phyloP scores from a whole-genome alignment of 2,113 vertebrate species.

The Prionailurus bengalensis region DNA sequence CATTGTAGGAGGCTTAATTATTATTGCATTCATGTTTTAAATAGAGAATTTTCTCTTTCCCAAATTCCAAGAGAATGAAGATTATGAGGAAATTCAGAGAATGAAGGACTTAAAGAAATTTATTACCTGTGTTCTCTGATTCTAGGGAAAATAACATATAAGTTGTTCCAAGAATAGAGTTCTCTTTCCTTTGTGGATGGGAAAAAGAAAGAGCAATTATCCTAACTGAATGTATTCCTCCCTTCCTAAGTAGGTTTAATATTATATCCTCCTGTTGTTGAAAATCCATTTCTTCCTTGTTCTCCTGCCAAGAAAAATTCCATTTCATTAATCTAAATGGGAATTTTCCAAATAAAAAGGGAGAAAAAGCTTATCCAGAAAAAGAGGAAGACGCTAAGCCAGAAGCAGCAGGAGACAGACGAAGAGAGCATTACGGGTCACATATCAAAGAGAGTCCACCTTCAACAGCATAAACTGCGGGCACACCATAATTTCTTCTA shows the following conservation, averaged over 20 bases:
- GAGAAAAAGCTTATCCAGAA: slow-evolving; percentile 12
- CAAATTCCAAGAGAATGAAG: slow-evolving; percentile 11
- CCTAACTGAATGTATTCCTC: slow-evolving; percentile 2
- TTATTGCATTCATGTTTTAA: slow-evolving; percentile 4
- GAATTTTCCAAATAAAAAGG: slow-evolving; percentile 59
- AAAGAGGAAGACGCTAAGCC: neutral
- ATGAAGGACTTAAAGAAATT: slow-evolving; percentile 26
- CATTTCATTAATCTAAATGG: slow-evolving; percentile 61
- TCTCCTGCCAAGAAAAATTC: slow-evolving; percentile 61
- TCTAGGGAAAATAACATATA: slow-evolving; percentile 50
- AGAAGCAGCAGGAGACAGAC: neutral
- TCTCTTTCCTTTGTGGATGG: neutral
- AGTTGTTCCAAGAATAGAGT: slow-evolving; percentile 32
- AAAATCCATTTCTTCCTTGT: slow-evolving; percentile 65
- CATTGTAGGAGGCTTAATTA: slow-evolving; percentile 7
- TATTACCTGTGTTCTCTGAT: slow-evolving; percentile 31
- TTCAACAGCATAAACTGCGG: neutral
- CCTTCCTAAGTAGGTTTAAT: slow-evolving; percentile 28
- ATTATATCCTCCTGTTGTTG: slow-evolving; percentile 22
- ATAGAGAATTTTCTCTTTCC: slow-evolving; percentile 16
- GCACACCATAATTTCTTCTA: neutral
- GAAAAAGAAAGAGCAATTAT: neutral
- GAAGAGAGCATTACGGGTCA: neutral
- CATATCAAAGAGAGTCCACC: slow-evolving; percentile 14
- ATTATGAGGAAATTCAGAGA: slow-evolving; percentile 23